Base-by-base conservation (phyloP, 2,113 vertebrate species). In the Gopherus flavomarginatus region DNA sequence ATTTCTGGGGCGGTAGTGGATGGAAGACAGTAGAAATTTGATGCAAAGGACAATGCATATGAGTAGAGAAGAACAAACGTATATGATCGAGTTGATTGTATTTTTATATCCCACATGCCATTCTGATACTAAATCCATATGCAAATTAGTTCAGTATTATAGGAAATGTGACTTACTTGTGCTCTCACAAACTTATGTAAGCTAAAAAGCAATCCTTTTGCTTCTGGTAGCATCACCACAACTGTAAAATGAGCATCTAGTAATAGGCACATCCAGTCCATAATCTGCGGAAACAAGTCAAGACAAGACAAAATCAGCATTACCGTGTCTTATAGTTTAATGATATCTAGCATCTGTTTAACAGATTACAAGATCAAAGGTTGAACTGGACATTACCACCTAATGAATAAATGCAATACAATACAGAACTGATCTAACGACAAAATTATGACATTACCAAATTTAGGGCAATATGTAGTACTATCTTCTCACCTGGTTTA, bases 181-280 rank as follows among this genome's bases (percentile, higher is more conserved):
- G 98, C 98, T 94, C 97, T 98, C 31, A 99, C 99, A 96, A 99
- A 99, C 83, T 95, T 98, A 92, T 99, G 98, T 80, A 99, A 98
- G 86, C 96, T 98, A 56, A 98, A 96, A 91, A 99, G 97, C 72
- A 99, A 94, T 4, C 92, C 97, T 96, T 98, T 99, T 75, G 99
- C 99, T 96, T 99, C 99, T 93, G 99, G 99, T 81, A 99, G 98
- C 99, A 99, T 99, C 82, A 99, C 99, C 88, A 99, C 97, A 62
- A 99, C 98, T 2, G 99, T 99, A 97, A 99, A 99, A 69, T 99
- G 99, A 79, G 99, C 99, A 90, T 99, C 99, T 72, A 99, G 98
- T 56, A 99, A 69, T 35, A 99, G 97, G 94, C 99, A 99, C 79
- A 99, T 98, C 99, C 99, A 99, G 91, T 99, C 99, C 98, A 99